phyloP scores from a whole-genome alignment of 2,797 vertebrate genomes.

The Manis javanica region DNA sequence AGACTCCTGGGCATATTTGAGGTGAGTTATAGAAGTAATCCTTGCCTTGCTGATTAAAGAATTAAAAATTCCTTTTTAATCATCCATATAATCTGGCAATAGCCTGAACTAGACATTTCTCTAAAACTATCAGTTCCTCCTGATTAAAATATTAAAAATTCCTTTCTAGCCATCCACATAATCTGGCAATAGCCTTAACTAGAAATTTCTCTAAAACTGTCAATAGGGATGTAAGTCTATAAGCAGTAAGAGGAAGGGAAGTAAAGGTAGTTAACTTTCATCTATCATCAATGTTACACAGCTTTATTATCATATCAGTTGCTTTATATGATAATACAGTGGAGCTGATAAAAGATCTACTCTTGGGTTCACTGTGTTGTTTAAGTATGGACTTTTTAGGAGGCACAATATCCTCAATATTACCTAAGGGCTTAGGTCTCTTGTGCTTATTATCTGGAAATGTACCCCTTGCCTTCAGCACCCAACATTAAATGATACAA shows the following conservation, averaged over 20 bases:
- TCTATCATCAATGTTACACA: not conserved
- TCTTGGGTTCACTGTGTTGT: not conserved
- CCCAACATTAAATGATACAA: not conserved
- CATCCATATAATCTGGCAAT: not conserved
- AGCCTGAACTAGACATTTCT: not conserved
- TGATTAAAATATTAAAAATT: not conserved
- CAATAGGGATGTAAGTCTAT: not conserved
- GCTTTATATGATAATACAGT: not conserved
- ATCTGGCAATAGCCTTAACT: not conserved
- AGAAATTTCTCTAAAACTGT: not conserved
- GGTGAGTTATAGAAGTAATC: conserved; percentile 89
- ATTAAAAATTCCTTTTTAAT: not conserved
- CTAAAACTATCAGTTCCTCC: not conserved
- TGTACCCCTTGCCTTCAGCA: not conserved
- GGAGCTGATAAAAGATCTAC: not conserved
- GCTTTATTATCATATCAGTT: not conserved
- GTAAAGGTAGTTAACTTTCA: not conserved
- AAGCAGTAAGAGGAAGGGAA: not conserved
- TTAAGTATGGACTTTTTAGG: not conserved
- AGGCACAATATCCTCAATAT: not conserved
- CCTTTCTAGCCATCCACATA: not conserved
- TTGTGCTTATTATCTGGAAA: not conserved
- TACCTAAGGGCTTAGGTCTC: not conserved
- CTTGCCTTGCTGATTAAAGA: not conserved
- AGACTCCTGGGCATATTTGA: conserved; percentile 98